Percentiles rank a stretch among this genome's conserved stretches.
Evolutionary conservation across 2,888 invertebrate genomes (phyloP).

Genomic region (Gari tellinella): DNA sequence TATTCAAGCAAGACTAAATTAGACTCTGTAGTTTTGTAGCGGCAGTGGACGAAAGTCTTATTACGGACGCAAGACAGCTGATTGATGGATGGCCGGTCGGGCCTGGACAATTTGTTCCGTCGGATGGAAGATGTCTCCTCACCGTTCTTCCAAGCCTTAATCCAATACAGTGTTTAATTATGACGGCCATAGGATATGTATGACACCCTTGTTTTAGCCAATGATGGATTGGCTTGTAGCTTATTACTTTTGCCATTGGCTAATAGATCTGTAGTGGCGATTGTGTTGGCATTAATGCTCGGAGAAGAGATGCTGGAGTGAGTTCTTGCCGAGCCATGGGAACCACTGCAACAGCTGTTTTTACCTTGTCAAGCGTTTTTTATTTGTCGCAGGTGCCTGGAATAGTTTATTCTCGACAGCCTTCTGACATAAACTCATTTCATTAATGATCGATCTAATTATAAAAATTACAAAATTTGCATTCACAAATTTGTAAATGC

Average conservation of each 20-base stretch:
- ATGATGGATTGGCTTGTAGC: conserved; percentile 47
- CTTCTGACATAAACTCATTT: no score
- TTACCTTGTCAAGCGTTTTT: neutral
- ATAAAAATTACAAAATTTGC: no score
- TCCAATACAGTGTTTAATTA: conserved; percentile 56
- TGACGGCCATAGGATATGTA: conserved; percentile 37
- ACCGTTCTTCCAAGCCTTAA: conserved; percentile 44
- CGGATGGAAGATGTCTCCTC: conserved; percentile 24
- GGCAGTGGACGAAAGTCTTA: no score
- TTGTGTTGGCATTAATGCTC: neutral
- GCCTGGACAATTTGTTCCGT: conserved; percentile 36
- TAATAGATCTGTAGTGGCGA: conserved; percentile 6
- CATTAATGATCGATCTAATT: no score
- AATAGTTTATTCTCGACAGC: no score
- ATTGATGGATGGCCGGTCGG: conserved; percentile 2
- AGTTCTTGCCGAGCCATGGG: no score
- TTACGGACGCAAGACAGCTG: conserved; percentile 3
- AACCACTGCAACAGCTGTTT: neutral
- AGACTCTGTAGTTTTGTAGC: no score
- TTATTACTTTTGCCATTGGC: conserved; percentile 53
- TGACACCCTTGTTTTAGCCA: conserved; percentile 58
- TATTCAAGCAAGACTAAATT: no score
- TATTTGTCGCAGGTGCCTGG: no score
- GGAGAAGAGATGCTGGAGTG: conserved; percentile 6
- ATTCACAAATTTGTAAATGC: neutral